Evolutionary conservation across 2,113 vertebrate species (phyloP), one percentile per base, ranked within the genome.

Genomic region (Sminthopsis crassicaudata): DNA sequence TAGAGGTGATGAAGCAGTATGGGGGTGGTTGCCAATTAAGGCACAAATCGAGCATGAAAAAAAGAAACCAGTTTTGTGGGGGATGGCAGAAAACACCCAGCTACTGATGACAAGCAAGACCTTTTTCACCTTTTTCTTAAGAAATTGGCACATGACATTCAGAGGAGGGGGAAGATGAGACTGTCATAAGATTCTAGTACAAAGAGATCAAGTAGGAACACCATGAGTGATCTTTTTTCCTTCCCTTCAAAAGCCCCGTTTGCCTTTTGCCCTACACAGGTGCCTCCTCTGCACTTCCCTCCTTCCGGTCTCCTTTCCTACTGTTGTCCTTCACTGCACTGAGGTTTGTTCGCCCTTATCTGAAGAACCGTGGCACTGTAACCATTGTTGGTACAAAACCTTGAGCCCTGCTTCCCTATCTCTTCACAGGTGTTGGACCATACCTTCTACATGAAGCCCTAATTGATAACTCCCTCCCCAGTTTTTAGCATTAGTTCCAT

Each of bases 21-120:
- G 26, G 22, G 50, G 90, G 3, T 1, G 46, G 84, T 19, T 27
- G 92, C 25, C n/a, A 52, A 93, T 90, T 67, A 53, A 95, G 25
- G 91, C 84, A 92, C 95, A 91, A 55, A 92, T 92, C 14, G 7
- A 60, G 0, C 36, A 67, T 89, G 5, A 92, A 94, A 51, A 95
- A 96, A 91, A 92, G 25, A 92, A 26, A 91, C 1, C 54, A 51
- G 97, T 92, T 22, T 3, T 94, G 53, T 22, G 24, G 36, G 46
- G 92, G 53, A 94, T 84, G 92, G 48, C 30, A 42, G 51, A 36
- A 92, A 95, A 84, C 9, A 57, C 0, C 42, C 2, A 36, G 22
- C 30, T 36, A 67, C 11, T 67, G 60, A 27, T 67, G 30, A 27
- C 26, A 30, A 30, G 57, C 26, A 60, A 30, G 27, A 30, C 1